Evolutionary conservation across 1,140 invertebrate species (phyloP).

Genomic region (Zaprionus ghesquierei): DNA sequence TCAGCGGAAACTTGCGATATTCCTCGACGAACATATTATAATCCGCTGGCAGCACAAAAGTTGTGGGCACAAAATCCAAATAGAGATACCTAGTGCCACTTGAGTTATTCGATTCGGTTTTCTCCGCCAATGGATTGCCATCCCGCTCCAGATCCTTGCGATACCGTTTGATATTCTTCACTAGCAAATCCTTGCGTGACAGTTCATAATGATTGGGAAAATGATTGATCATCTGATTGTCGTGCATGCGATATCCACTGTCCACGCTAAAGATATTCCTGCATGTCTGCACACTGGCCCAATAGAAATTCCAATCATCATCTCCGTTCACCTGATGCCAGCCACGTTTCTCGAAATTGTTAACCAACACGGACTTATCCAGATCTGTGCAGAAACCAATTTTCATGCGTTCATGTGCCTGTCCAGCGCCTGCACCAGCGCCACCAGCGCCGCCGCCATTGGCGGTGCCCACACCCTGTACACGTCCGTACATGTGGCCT

Average conservation of each 20-base stretch:
- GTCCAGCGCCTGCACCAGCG: conserved; percentile 1
- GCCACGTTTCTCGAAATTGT: conserved; percentile 96
- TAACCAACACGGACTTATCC: conserved; percentile 96
- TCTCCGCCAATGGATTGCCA: conserved; percentile 92
- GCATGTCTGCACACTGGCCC: conserved; percentile 95
- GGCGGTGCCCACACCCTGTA: conserved; percentile 29
- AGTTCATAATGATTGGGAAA: conserved; percentile 98
- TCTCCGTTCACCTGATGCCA: conserved; percentile 95
- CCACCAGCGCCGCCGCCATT: background rate
- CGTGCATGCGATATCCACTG: conserved; percentile 94
- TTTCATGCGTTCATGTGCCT: conserved; percentile 84
- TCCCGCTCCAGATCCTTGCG: conserved; percentile 95
- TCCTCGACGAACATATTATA: conserved; percentile 98
- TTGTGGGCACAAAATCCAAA: conserved; percentile 95
- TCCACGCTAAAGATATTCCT: conserved; percentile 96
- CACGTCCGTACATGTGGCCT: conserved; percentile 61
- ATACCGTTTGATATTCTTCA: conserved; percentile 98
- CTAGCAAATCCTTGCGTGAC: conserved; percentile 95
- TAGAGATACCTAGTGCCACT: conserved; percentile 90
- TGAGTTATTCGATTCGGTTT: conserved; percentile 85
- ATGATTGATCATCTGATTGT: conserved; percentile 96
- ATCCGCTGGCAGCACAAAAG: conserved; percentile 96
- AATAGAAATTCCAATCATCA: conserved; percentile 98
- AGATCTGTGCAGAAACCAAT: conserved; percentile 95
- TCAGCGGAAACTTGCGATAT: conserved; percentile 94